A percentile compares a stretch with the other conserved stretches of the same genome.
Conservation (phyloP, 2,797 vertebrate genomes). For the Sitta carolinensis region DNA sequence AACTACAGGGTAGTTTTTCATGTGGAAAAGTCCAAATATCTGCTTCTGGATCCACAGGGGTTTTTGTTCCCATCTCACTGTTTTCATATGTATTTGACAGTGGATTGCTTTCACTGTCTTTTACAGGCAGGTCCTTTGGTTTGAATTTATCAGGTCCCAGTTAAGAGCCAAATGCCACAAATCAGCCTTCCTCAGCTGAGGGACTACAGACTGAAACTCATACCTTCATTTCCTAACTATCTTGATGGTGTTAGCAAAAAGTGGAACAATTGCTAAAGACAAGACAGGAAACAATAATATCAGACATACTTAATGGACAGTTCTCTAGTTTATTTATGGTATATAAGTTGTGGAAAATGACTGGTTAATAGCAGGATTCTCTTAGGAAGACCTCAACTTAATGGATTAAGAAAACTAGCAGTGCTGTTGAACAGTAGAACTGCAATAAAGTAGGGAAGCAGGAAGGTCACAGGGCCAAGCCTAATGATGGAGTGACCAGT, state of each 20-base stretch:
- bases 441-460: background rate
- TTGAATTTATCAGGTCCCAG: background rate
- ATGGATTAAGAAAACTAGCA: background rate
- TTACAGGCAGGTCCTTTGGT: background rate
- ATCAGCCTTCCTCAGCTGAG: background rate
- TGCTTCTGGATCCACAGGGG: rapidly evolving
- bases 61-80: background rate
- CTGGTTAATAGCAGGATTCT: background rate
- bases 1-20: background rate
- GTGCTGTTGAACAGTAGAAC: background rate
- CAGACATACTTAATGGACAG: background rate
- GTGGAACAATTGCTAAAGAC: background rate
- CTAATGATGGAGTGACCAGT: background rate
- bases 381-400: background rate
- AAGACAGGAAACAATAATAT: background rate
- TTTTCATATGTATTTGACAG: background rate
- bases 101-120: background rate
- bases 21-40: background rate
- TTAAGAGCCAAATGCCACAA: background rate
- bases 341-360: background rate
- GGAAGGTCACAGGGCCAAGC: background rate
- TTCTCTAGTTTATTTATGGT: background rate
- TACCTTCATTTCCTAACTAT: background rate
- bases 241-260: background rate
- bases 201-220: background rate